Evolutionary conservation across 2,888 invertebrate genomes (phyloP), one percentile per base, ranked within the genome.

Genomic region (Drosophila suboccidentalis): DNA sequence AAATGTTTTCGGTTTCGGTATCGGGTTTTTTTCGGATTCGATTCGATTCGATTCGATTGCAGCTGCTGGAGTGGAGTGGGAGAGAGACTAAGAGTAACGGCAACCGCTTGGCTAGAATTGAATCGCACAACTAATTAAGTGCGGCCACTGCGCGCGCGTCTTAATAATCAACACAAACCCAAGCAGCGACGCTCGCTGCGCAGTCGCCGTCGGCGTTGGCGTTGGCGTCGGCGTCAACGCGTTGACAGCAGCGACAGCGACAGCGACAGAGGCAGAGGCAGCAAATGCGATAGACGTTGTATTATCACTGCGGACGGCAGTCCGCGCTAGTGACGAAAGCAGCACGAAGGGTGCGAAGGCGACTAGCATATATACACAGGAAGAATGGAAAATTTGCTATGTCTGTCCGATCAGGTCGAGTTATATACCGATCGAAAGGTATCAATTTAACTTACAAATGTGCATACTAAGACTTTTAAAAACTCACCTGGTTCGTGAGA

Each of bases 51-150:
- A 41, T 54, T 55, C 58, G 62, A 73, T 39, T 72, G 77, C 80
- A 63, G 69, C 44, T 55, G 68, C 39, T 53, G 68, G 65, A 13
- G 26, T 53, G 68, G 65, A 13, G 26, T 26, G 6, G 6, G 26
- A 26, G 5, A 6, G 6, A 1, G 26, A 26, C 6, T 26, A 26
- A 6, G 26, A 22, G 26, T 22, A 67, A 58, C 84, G 69, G 66
- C 88, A 80, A 82, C 90, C 91, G 90, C 79, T 82, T 88, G 73
- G 89, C 78, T 90, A 80, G 91, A 90, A 91, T 85, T 83, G 80
- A 84, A 77, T 78, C 85, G 90, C 82, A 80, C 82, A 87, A 90
- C 90, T 90, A 90, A 88, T 90, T 91, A 88, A 84, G 73, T 71
- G 82, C 67, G 78, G 74, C 71, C 80, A 83, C 70, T 60, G 82